Base-by-base conservation (phyloP, 2,888 invertebrate species). In the Vanessa cardui region DNA sequence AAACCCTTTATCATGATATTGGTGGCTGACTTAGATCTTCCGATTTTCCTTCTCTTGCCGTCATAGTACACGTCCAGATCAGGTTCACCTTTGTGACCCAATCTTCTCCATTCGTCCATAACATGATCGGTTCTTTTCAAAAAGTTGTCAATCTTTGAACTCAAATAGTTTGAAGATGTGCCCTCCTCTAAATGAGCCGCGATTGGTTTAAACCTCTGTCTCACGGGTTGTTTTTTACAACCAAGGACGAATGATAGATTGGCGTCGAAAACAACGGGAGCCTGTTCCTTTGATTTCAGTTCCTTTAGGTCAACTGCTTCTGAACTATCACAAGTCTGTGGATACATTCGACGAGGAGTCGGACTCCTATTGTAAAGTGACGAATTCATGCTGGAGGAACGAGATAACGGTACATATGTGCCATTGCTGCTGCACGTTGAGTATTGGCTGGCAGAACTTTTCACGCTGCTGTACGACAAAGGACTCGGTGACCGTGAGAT, bases 1-100 rank as follows among this genome's bases (percentile, higher is more conserved):
- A 96, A 96, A 1, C 97, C 96, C 83, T 96, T 96, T 65, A 97
- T 97, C 94, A 96, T 94, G 73, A 97, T 97, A 83, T 97, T 97
- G 33, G 96, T 96, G 0, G 96, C 96, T 73, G 97, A 97, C 72
- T 94, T 94, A 1, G 96, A 96, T 77, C 95, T 93, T 6, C 95
- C 95, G 47, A 94, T 77, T 73, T 90, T 92, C 58, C 87, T 81
- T 68, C 85, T 88, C 64, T 80, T 82, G 16, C 84, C 84, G 68
- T 85, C 82, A 54, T 80, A 87, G 73, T 89, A 89, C 78, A 82
- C 81, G 56, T 83, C 80, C 64, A 86, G 71, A 71, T 91, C 89
- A 39, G 88, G 83, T 66, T 94, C 93, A 73, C 94, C 94, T 74
- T 91, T 94, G 64, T 94, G 94, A 0, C 96, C 96, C 61, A 96